A percentile compares a stretch with the other conserved stretches of the same genome.
Evolutionary conservation across 2,888 invertebrate genomes (phyloP).

Genomic region (Stenurella melanura): DNA sequence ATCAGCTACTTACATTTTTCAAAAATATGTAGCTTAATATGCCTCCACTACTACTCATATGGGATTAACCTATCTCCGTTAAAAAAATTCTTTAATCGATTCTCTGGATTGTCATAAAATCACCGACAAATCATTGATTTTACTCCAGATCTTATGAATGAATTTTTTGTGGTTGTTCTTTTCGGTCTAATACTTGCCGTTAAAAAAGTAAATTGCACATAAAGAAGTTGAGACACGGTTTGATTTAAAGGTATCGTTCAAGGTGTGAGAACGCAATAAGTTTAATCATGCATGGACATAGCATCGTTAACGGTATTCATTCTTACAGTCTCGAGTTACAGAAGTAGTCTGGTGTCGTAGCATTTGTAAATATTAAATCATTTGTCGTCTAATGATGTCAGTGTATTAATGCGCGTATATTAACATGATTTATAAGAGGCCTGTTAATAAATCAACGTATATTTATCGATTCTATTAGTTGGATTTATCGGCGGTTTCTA

Average conservation of each 20-base stretch:
- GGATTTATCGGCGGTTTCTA: slow-evolving; percentile 60
- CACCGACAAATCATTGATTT: slow-evolving; percentile 1
- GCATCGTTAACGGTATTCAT: slow-evolving; percentile 61
- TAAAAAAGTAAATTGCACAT: slow-evolving; percentile 59
- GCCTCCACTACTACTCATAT: no score
- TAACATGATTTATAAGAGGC: slow-evolving; percentile 63
- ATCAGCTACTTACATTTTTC: no score
- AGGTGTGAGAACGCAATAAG: slow-evolving; percentile 68
- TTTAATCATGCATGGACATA: slow-evolving; percentile 66
- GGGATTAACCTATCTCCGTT: no score
- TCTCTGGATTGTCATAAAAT: neutral
- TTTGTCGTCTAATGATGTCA: slow-evolving; percentile 65
- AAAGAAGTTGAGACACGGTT: slow-evolving; percentile 63
- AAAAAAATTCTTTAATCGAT: neutral
- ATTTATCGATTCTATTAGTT: slow-evolving; percentile 61
- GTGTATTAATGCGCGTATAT: slow-evolving; percentile 63
- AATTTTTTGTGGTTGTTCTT: slow-evolving; percentile 59
- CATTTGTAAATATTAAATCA: slow-evolving; percentile 63
- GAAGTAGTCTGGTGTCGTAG: slow-evolving; percentile 54
- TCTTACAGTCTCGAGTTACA: slow-evolving; percentile 23
- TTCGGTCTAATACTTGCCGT: slow-evolving; percentile 61
- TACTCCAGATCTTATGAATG: slow-evolving; percentile 55
- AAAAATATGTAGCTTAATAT: no score
- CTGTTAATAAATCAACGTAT: slow-evolving; percentile 64
- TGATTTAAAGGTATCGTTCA: slow-evolving; percentile 60